phyloP scores from a whole-genome alignment of 2,797 vertebrate species.

The Threskiornis aethiopicus region DNA sequence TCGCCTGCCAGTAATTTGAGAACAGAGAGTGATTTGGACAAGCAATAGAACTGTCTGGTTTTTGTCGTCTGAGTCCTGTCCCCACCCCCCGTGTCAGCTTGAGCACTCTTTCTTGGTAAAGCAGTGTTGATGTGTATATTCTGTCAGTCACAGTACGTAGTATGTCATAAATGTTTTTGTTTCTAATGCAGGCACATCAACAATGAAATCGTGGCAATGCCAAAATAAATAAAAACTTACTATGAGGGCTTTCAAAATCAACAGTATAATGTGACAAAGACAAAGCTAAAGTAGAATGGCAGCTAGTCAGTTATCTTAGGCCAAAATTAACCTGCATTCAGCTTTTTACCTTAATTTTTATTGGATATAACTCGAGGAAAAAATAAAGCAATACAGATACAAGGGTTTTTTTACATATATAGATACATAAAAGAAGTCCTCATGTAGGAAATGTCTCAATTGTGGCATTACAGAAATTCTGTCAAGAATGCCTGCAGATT shows the following conservation, averaged over 20 bases:
- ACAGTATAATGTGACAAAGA: neutral
- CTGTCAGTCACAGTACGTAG: neutral
- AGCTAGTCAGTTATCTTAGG: neutral
- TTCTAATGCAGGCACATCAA: neutral
- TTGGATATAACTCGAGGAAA: neutral
- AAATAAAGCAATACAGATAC: neutral
- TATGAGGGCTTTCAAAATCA: neutral
- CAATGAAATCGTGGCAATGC: neutral
- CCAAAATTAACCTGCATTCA: neutral
- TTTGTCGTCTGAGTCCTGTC: neutral
- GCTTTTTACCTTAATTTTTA: neutral
- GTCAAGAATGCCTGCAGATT: neutral
- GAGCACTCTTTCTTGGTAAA: neutral
- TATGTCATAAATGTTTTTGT: neutral
- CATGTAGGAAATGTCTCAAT: neutral
- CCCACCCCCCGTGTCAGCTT: neutral
- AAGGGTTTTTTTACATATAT: neutral
- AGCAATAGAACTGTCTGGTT: neutral
- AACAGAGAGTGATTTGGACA: neutral
- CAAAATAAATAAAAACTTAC: neutral
- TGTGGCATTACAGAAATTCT: neutral
- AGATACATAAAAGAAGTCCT: neutral
- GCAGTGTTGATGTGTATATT: neutral
- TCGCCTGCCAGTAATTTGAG: constrained; percentile 30
- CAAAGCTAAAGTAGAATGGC: neutral